Conservation (phyloP, 2,113 vertebrate species). For the Microcebus murinus region DNA sequence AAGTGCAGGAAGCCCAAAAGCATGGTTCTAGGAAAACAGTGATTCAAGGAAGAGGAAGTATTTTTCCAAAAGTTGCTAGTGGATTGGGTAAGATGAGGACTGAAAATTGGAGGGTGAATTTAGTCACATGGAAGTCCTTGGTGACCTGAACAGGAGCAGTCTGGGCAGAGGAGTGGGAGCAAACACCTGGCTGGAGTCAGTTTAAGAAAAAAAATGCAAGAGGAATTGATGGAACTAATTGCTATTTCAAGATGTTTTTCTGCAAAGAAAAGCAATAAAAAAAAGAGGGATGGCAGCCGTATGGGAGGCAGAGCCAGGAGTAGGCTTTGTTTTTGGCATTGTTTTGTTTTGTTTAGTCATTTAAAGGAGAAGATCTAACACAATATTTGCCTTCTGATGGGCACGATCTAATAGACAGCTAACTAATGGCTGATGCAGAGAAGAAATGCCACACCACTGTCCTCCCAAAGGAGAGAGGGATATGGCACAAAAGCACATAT, state of each 20-base stretch:
- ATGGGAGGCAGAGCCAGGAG: not conserved
- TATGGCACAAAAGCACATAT: not conserved
- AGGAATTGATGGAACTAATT: not conserved
- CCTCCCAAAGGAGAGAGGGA: not conserved
- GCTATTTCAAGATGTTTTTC: not conserved
- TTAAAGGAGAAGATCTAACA: not conserved
- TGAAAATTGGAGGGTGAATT: not conserved
- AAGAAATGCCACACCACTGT: not conserved
- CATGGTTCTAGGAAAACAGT: not conserved
- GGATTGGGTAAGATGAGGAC: not conserved
- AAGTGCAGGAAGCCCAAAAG: not conserved
- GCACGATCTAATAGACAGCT: not conserved
- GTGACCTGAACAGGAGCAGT: not conserved
- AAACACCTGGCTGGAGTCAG: not conserved
- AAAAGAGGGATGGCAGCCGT: not conserved
- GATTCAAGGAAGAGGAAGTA: not conserved
- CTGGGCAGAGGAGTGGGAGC: no score
- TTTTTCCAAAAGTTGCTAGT: not conserved
- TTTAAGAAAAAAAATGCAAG: not conserved
- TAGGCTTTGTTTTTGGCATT: not conserved
- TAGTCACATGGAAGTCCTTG: not conserved
- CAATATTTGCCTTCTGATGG: not conserved
- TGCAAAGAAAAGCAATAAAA: not conserved
- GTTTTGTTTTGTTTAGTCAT: not conserved
- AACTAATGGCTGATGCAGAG: not conserved